Evolutionary conservation across 2,113 vertebrate genomes (phyloP).

Genomic region (Pavo muticus): DNA sequence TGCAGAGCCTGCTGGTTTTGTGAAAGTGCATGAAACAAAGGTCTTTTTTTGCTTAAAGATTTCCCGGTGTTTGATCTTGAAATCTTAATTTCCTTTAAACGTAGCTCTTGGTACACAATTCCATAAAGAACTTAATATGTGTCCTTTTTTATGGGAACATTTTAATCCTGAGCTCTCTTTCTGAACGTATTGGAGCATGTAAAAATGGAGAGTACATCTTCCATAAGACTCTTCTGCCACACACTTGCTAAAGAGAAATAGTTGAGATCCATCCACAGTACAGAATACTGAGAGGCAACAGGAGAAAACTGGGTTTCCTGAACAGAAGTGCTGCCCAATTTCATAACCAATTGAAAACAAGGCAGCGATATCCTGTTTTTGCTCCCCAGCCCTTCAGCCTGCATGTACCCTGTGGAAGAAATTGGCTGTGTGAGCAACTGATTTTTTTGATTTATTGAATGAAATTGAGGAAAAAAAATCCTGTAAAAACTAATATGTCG

Average conservation of each 20-base stretch:
- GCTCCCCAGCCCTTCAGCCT: conserved; percentile 8
- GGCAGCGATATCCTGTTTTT: conserved; percentile 45
- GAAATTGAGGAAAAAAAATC: fast-evolving
- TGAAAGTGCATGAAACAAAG: neutral
- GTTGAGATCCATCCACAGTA: conserved; percentile 17
- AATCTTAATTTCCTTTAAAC: neutral
- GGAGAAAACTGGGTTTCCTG: neutral
- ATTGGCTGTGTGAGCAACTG: neutral
- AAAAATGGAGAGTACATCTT: neutral
- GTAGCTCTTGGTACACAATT: neutral
- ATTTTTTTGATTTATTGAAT: neutral
- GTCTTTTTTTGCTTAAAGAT: too few species aligned
- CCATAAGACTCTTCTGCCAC: neutral
- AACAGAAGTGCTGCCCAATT: too few species aligned
- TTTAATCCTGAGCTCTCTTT: neutral
- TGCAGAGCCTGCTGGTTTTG: neutral
- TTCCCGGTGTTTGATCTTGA: neutral
- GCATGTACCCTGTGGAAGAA: neutral
- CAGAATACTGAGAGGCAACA: conserved; percentile 49
- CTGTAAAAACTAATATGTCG: neutral
- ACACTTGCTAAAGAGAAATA: neutral
- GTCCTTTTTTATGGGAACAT: neutral
- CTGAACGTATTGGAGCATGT: neutral
- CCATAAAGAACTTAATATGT: neutral
- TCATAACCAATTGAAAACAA: conserved; percentile 18